Conservation (phyloP, 1,140 invertebrate species). For the Brachionus angularis region DNA sequence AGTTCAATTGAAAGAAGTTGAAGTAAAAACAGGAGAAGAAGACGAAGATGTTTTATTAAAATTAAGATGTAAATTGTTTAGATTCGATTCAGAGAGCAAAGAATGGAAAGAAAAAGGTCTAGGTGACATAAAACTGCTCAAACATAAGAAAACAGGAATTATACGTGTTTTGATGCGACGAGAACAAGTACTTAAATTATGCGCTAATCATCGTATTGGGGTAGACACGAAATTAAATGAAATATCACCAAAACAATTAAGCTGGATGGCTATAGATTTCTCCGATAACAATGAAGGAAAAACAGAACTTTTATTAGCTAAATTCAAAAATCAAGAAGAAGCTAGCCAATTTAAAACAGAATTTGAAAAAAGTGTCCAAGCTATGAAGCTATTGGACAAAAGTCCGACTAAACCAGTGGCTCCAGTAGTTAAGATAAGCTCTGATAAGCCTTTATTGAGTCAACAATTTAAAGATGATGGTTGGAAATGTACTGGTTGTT, state of each 20-base stretch:
- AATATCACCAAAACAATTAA: slow-evolving; percentile 27
- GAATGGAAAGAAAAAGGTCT: slow-evolving; percentile 61
- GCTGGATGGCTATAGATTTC: slow-evolving; percentile 31
- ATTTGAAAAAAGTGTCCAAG: slow-evolving; percentile 20
- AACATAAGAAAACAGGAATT: slow-evolving; percentile 11
- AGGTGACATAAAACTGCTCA: slow-evolving; percentile 57
- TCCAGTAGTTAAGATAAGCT: background rate
- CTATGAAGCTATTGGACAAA: slow-evolving; percentile 5
- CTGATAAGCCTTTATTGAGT: slow-evolving; percentile 2
- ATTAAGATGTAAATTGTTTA: slow-evolving; percentile 53
- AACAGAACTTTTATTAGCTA: slow-evolving; percentile 8
- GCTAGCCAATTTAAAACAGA: slow-evolving; percentile 17
- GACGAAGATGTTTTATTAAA: slow-evolving; percentile 67
- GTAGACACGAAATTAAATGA: slow-evolving; percentile 49
- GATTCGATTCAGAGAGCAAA: background rate
- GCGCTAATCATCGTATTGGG: slow-evolving; percentile 57
- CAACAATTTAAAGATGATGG: slow-evolving; percentile 1
- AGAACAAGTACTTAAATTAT: slow-evolving; percentile 59
- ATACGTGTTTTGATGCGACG: slow-evolving; percentile 56
- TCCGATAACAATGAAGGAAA: slow-evolving; percentile 14
- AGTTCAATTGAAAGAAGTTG: slow-evolving; percentile 34
- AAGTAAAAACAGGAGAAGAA: slow-evolving; percentile 76
- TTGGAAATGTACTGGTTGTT: slow-evolving; percentile 15
- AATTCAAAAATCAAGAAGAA: slow-evolving; percentile 35
- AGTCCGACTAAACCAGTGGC: background rate